phyloP scores from a whole-genome alignment of 64 coral and sea anemone species.

The Montipora efflorescens region DNA sequence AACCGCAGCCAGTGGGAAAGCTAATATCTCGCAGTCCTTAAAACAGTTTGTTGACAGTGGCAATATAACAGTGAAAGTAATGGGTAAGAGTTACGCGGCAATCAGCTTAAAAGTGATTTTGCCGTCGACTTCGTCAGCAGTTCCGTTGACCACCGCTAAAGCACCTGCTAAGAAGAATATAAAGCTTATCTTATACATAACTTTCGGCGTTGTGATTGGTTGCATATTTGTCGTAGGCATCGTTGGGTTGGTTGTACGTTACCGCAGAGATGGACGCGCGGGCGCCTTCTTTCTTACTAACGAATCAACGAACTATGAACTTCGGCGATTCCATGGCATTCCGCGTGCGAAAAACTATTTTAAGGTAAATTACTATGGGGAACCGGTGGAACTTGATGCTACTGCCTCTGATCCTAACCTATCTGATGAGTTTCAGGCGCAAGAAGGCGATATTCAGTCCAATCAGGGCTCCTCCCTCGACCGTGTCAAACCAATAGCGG shows the following conservation, averaged over 20 bases:
- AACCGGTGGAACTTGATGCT: constrained; percentile 79
- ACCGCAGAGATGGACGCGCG: constrained; percentile 57
- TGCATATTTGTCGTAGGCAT: constrained; percentile 78
- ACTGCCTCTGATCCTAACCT: constrained; percentile 20
- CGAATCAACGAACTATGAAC: constrained; percentile 52
- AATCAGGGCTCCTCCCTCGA: not conserved
- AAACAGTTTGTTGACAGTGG: constrained; percentile 21
- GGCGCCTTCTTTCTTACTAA: constrained; percentile 53
- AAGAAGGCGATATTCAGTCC: not conserved
- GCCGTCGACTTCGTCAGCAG: not conserved
- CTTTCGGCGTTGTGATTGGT: constrained; percentile 74
- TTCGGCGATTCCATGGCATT: constrained; percentile 65
- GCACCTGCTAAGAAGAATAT: constrained; percentile 11
- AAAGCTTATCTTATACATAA: constrained; percentile 74
- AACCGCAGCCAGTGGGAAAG: constrained; percentile 17
- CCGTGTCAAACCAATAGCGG: not conserved
- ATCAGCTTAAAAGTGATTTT: constrained; percentile 44
- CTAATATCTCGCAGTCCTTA: constrained; percentile 35
- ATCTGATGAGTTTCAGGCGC: constrained; percentile 68
- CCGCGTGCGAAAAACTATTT: constrained; percentile 65
- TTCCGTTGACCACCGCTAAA: constrained; percentile 30
- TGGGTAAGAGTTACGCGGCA: constrained; percentile 33
- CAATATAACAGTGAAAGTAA: constrained; percentile 12
- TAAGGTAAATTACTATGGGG: constrained; percentile 80
- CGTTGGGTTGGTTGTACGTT: constrained; percentile 62